Evolutionary conservation across 2,888 invertebrate genomes (phyloP), one percentile per base, ranked within the genome.

Genomic region (Drosophila mettleri): DNA sequence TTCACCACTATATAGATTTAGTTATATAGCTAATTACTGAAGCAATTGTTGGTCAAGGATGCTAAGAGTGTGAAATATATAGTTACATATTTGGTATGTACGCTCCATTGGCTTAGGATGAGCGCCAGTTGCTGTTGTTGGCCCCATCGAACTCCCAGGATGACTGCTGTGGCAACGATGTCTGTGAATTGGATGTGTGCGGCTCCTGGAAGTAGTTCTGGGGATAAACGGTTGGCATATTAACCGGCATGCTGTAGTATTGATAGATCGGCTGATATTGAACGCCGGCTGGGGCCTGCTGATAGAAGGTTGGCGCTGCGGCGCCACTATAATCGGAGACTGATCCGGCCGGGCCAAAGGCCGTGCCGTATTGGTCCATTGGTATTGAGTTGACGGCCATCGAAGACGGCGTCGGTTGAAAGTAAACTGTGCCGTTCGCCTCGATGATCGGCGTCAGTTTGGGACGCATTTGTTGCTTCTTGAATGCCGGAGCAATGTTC

Each of bases 401-500:
- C 3, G 34, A 10, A 18, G 46, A 20, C 20, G 18, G 10, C 29
- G 18, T 36, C 6, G 33, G n/a, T 22, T 36, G 45, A 1, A 39
- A 61, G 7, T 60, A 65, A 7, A 71, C 29, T 2, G 33, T 60
- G 4, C 57, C 60, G 20, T 53, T 60, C 3, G 43, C n/a, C 7
- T 60, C 53, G 5, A 70, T 41, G 20, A 65, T 14, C 29, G 48
- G 51, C 8, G 51, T 55, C 0, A 53, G 9, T 1, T 49, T 53
- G 8, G 38, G 72, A 1, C 49, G 60, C 0, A 38, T 10, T 10
- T 33, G 58, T 7, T 36, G 59, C 55, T 58, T 69, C 24, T 61
- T 74, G n/a, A 69, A 64, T 1, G 70, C 75, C 6, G 69, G 61
- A 6, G 61, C 75, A 22, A 74, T 74, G 6, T 69, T 64, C 1